phyloP scores from a whole-genome alignment of 2,113 vertebrate species.

The Salvelinus fontinalis region DNA sequence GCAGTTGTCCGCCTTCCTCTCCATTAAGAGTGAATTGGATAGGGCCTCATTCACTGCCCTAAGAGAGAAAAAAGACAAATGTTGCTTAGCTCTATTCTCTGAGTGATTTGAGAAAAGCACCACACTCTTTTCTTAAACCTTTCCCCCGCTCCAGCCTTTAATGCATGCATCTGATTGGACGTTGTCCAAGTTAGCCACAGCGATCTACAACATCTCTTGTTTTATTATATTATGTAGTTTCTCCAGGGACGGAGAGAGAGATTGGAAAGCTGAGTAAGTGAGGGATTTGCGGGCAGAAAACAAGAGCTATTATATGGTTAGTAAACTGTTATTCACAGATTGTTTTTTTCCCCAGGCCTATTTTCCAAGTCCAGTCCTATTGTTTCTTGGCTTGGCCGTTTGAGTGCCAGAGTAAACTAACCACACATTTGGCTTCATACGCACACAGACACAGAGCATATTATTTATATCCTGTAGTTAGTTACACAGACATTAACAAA shows the following conservation, averaged over 20 bases:
- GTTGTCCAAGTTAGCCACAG: not conserved
- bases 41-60: not conserved
- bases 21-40: slow-evolving; percentile 5
- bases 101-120: not conserved
- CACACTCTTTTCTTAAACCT: not conserved
- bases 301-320: not conserved
- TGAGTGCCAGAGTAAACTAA: slow-evolving; percentile 1
- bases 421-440: not conserved
- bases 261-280: not conserved
- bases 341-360: no score
- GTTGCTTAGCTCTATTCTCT: not conserved
- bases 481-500: not conserved
- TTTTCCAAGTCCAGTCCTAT: not conserved
- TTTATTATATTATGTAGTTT: slow-evolving; percentile 18
- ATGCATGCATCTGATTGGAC: not conserved
- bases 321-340: slow-evolving; percentile 16
- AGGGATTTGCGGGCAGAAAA: not conserved
- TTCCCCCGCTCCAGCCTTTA: not conserved
- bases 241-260: not conserved
- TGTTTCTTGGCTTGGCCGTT: not conserved
- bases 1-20: no score
- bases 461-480: not conserved
- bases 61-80: not conserved
- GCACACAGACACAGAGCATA: not conserved
- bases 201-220: slow-evolving; percentile 15